phyloP scores from a whole-genome alignment of 2,113 vertebrate species.

The Mellivora capensis region DNA sequence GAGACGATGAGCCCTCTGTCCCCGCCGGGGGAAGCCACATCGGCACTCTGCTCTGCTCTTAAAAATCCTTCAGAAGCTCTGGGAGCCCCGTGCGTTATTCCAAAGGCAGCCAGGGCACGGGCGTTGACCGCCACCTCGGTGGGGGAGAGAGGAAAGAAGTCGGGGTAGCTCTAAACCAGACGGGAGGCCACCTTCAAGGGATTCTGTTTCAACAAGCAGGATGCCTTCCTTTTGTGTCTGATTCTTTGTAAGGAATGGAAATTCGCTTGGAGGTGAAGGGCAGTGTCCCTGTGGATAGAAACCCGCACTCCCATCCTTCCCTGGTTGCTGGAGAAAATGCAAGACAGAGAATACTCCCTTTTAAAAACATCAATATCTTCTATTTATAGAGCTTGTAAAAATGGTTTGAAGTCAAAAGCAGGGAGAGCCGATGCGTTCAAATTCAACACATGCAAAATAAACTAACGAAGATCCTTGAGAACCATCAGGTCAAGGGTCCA shows the following conservation, averaged over 20 bases:
- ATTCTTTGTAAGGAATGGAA: background rate
- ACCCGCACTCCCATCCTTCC: fast-evolving
- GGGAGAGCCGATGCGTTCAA: background rate
- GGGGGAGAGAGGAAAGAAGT: background rate
- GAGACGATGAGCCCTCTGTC: background rate
- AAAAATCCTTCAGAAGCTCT: background rate
- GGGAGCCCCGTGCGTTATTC: fast-evolving
- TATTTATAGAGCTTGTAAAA: slow-evolving; percentile 18
- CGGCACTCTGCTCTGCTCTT: background rate
- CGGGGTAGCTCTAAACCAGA: background rate
- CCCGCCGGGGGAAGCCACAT: background rate
- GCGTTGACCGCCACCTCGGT: background rate
- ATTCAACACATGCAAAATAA: background rate
- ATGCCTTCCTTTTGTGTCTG: background rate
- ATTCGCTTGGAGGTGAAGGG: background rate
- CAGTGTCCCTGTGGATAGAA: background rate
- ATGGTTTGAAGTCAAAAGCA: background rate
- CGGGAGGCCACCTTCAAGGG: background rate
- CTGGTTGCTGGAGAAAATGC: slow-evolving; percentile 15
- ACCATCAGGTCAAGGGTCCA: background rate
- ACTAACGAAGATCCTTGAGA: background rate
- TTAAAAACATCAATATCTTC: background rate
- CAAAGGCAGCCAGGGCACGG: background rate
- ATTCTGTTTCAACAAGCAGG: background rate
- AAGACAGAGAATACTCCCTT: background rate